A percentile compares a stretch with the other conserved stretches of the same genome.
phyloP scores from a whole-genome alignment of 2,797 vertebrate species.

The Rhinatrema bivittatum region DNA sequence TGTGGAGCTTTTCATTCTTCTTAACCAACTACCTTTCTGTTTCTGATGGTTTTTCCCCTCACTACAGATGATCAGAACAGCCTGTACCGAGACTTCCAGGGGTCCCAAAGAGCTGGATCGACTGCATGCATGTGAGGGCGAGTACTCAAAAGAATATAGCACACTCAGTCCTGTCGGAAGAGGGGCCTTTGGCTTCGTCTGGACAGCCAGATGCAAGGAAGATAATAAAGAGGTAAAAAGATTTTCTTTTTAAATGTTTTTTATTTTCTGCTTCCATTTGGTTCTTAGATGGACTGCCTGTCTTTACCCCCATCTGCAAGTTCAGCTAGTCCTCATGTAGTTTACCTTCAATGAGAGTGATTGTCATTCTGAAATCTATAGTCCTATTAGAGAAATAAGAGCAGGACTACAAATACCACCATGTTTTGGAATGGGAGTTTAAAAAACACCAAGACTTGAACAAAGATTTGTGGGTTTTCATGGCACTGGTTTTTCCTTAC shows the following conservation, averaged over 20 bases:
- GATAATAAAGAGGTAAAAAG: slow-evolving; percentile 68
- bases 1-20: no score
- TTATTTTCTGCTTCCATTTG: neutral
- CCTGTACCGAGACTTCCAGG: slow-evolving; percentile 43
- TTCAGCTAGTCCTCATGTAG: no score
- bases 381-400: no score
- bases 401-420: no score
- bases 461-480: no score
- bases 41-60: neutral
- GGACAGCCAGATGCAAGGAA: slow-evolving; percentile 66
- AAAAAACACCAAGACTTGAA: no score
- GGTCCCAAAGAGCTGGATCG: slow-evolving; percentile 70
- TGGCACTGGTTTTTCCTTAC: no score
- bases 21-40: neutral
- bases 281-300: no score
- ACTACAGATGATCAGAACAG: slow-evolving; percentile 16
- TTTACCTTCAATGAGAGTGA: no score
- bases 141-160: slow-evolving; percentile 73
- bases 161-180: slow-evolving; percentile 75
- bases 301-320: no score
- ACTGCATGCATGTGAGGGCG: slow-evolving; percentile 74
- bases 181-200: slow-evolving; percentile 90
- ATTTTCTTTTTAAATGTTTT: neutral
- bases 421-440: no score
- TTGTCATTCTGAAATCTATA: no score